Conservation (phyloP, 2,113 vertebrate genomes). For the Sporophila hypoxantha region DNA sequence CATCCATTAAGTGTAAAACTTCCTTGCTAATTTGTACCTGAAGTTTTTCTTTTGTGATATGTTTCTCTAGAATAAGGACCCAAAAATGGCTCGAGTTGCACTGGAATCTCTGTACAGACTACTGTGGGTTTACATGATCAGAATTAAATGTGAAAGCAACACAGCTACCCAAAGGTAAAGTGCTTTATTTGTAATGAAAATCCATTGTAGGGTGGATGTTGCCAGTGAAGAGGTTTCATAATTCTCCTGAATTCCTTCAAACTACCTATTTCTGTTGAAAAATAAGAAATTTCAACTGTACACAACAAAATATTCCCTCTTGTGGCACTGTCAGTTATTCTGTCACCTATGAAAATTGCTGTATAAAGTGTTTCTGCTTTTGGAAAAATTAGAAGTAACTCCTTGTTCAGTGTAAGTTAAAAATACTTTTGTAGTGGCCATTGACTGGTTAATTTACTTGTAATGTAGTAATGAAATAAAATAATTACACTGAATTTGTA, state of each 20-base stretch:
- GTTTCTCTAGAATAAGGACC: conserved; percentile 89
- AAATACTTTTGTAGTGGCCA: not conserved
- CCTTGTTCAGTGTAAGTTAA: not conserved
- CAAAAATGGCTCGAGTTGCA: conserved; percentile 98
- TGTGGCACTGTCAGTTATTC: not conserved
- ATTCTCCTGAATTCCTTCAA: not conserved
- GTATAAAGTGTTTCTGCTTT: not conserved
- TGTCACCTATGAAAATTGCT: not conserved
- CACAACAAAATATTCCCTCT: not conserved
- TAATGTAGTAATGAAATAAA: not conserved
- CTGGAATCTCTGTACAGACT: conserved; percentile 95
- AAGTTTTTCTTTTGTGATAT: not conserved
- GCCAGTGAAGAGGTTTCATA: not conserved
- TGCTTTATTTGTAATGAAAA: not conserved
- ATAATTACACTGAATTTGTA: not conserved
- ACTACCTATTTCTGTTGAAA: not conserved
- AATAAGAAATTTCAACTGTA: not conserved
- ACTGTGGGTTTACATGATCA: conserved; percentile 98
- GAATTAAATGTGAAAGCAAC: conserved; percentile 99
- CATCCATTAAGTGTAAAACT: not conserved
- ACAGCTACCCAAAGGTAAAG: conserved; percentile 94
- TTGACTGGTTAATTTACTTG: not conserved
- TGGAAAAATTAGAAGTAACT: not conserved
- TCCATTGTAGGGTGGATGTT: not conserved
- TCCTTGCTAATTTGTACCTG: not conserved